These are phyloP conservation scores for Danio albolineatus DNA, from an alignment of 2,797 vertebrate species.

Conservation along the genomic window DNA sequence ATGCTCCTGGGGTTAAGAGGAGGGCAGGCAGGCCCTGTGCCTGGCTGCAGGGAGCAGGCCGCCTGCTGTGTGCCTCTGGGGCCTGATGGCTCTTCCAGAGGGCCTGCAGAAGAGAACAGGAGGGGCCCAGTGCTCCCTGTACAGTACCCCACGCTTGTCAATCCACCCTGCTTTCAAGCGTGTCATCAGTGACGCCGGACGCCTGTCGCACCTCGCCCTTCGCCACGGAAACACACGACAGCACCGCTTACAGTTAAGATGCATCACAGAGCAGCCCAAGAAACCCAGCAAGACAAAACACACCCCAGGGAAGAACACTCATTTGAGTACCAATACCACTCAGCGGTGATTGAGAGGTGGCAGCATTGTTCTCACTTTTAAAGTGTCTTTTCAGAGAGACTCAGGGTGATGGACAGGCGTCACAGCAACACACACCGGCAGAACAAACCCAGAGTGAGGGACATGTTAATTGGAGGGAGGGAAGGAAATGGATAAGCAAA, in stretches of 20 bases:
- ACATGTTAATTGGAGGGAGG: constrained; percentile 71
- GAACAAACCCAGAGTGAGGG: constrained; percentile 63
- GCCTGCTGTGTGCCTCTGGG: constrained; percentile 61
- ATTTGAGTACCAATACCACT: constrained; percentile 66
- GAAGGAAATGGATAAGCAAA: constrained; percentile 69
- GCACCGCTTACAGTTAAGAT: constrained; percentile 57
- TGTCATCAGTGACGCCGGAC: constrained; percentile 52
- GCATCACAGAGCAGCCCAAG: constrained; percentile 56
- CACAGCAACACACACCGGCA: constrained; percentile 63
- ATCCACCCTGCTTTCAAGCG: constrained; percentile 45
- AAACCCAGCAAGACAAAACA: constrained; percentile 62
- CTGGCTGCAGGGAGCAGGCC: constrained; percentile 64
- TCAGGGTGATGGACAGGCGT: constrained; percentile 68
- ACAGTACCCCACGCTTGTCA: constrained; percentile 36
- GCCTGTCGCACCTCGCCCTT: constrained; percentile 41
- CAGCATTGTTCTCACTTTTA: constrained; percentile 66
- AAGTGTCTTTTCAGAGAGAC: constrained; percentile 63
- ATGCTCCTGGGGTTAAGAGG: constrained; percentile 79
- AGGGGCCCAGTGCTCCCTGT: constrained; percentile 55
- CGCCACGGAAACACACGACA: constrained; percentile 52
- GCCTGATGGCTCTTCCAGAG: constrained; percentile 66
- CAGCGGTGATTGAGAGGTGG: constrained; percentile 60
- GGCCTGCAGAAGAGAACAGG: constrained; percentile 52
- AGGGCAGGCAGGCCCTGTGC: constrained; percentile 73
- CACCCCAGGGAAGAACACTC: constrained; percentile 64